Evolutionary conservation across 2,888 invertebrate genomes (phyloP), one percentile per base, ranked within the genome.

Genomic region (Cantharis lateralis): DNA sequence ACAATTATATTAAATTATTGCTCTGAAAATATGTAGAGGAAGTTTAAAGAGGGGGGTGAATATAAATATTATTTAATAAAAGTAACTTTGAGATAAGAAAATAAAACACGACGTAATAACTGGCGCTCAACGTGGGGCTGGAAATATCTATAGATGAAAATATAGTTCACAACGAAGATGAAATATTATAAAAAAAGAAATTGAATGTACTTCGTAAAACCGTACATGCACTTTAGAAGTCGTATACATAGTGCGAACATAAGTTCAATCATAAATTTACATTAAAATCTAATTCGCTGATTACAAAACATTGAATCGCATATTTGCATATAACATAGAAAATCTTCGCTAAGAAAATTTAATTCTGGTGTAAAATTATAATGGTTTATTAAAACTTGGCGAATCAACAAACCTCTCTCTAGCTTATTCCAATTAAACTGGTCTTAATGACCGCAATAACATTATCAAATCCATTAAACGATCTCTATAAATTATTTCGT

Each of bases 381-480:
- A 83, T 83, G 83, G 82, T 80, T 82, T 83, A 83, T 82, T 82
- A 83, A 83, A 83, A 83, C 82, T 83, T 81, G 79, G 81, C 79
- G 80, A 80, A 82, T 83, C 81, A 82, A 83, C 83, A 82, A 82
- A 81, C 80, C 81, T 75, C 81, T 78, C 79, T 80, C 81, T 77
- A 81, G 81, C 82, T 82, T 80, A 79, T 77, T 79, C 80, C 81
- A 82, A 83, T 83, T 83, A 83, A 82, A 82, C 80, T 80, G 81
- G 81, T 82, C 82, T 82, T 83, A 83, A 83, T 83, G 82, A 82
- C 82, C 82, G 82, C 82, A 82, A 82, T 83, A 82, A 82, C 83
- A 83, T 83, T 83, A 83, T 83, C 83, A 83, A 83, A 83, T 83
- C 83, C 83, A 83, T 83, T 83, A 83, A 81, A 79, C 81, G 79